phyloP scores from a whole-genome alignment of 2,797 vertebrate genomes.

The Anguilla megastoma region DNA sequence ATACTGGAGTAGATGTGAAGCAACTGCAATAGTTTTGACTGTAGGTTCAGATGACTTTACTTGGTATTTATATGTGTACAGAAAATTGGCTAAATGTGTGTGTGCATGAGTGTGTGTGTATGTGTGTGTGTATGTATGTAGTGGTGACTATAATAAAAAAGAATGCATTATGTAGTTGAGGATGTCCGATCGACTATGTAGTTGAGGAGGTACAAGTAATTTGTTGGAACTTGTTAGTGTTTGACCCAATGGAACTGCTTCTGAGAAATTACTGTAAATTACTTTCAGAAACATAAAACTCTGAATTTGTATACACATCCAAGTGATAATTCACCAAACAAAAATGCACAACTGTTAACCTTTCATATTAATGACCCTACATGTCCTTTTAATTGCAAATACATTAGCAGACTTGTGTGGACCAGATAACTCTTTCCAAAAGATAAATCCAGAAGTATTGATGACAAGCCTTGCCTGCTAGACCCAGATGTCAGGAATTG shows the following conservation, averaged over 20 bases:
- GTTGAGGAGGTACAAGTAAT: not conserved
- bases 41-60: not conserved
- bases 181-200: not conserved
- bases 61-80: not conserved
- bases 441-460: not conserved
- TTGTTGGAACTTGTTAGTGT: not conserved
- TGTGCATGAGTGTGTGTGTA: no score
- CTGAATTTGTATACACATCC: not conserved
- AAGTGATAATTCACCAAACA: no score
- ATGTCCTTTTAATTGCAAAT: not conserved
- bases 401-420: not conserved
- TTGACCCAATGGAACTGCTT: not conserved
- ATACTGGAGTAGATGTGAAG: not conserved
- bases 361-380: not conserved
- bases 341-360: not conserved
- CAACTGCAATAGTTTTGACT: not conserved
- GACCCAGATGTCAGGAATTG: not conserved
- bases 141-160: not conserved
- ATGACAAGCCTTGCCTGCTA: not conserved
- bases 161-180: not conserved
- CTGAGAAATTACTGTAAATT: not conserved
- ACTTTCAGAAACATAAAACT: not conserved
- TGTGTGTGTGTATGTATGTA: no score
- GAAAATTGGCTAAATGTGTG: not conserved
- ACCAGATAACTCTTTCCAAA: not conserved